phyloP scores from a whole-genome alignment of 2,888 invertebrate genomes.

The Pollenia griseotomentosa region DNA sequence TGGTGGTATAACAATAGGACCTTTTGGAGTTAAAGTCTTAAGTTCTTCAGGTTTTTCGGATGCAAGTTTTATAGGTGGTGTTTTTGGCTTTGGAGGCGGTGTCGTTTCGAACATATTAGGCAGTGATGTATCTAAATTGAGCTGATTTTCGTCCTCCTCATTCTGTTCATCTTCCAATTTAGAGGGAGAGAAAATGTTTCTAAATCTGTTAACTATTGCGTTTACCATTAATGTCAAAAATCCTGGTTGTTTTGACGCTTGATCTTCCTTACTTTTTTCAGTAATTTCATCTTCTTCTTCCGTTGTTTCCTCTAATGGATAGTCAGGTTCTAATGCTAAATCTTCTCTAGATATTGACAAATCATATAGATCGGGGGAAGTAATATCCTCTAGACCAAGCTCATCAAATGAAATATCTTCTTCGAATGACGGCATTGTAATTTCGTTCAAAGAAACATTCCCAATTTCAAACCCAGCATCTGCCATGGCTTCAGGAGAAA shows the following conservation, averaged over 20 bases:
- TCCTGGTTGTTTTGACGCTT: conserved; percentile 19
- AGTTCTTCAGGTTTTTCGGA: not conserved
- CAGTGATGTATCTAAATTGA: conserved; percentile 52
- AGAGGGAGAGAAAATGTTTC: conserved; percentile 53
- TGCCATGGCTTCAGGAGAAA: conserved; percentile 29
- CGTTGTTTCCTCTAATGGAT: conserved; percentile 7
- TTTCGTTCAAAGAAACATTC: conserved; percentile 14
- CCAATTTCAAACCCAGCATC: conserved; percentile 34
- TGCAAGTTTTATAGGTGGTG: not conserved
- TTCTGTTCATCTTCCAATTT: not conserved
- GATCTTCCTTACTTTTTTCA: not conserved
- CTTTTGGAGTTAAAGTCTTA: not conserved
- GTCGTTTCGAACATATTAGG: conserved; percentile 55
- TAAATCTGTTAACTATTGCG: conserved; percentile 43
- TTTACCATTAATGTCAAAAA: conserved; percentile 54
- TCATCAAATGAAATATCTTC: conserved; percentile 49
- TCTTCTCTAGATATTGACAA: conserved; percentile 46
- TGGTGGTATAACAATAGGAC: conserved; percentile 27
- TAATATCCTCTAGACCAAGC: conserved; percentile 38
- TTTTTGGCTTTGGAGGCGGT: conserved; percentile 26
- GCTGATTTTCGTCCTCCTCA: not conserved
- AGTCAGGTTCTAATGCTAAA: conserved; percentile 45
- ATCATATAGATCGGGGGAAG: conserved; percentile 47
- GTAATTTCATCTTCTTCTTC: not conserved
- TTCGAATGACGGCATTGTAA: conserved; percentile 45